Conservation (phyloP, 2,797 vertebrate species). For the Danio tinwini region DNA sequence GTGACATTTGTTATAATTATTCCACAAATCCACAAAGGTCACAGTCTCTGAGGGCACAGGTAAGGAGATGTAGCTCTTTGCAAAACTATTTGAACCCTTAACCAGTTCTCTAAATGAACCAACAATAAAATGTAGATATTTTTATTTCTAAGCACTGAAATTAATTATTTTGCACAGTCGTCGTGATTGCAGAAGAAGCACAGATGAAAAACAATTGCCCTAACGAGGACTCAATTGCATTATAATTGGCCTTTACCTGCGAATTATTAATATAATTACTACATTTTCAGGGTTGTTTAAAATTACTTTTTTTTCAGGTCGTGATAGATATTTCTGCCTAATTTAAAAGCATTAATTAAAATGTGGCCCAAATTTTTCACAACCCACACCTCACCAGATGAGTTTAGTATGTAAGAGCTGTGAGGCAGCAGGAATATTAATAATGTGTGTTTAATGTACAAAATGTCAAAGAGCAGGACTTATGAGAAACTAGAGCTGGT, state of each 20-base stretch:
- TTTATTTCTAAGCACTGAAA: background rate
- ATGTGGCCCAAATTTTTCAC: slow-evolving; percentile 12
- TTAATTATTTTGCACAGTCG: slow-evolving; percentile 28
- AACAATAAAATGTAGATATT: slow-evolving; percentile 14
- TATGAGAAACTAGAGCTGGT: no score
- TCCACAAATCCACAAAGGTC: slow-evolving; percentile 26
- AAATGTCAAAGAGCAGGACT: background rate
- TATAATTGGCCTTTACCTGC: slow-evolving; percentile 33
- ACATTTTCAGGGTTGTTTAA: background rate
- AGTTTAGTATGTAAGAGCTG: background rate
- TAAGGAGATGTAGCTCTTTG: background rate
- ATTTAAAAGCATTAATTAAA: slow-evolving; percentile 31
- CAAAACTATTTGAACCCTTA: background rate
- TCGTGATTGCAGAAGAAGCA: slow-evolving; percentile 19
- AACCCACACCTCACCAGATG: background rate
- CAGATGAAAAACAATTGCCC: slow-evolving; percentile 22
- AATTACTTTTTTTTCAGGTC: background rate
- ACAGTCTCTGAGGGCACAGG: background rate
- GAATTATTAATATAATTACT: slow-evolving; percentile 22
- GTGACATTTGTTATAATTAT: slow-evolving; percentile 27
- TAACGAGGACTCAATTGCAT: slow-evolving; percentile 11
- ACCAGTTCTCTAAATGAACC: slow-evolving; percentile 11
- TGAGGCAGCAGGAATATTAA: background rate
- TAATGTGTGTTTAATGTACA: background rate
- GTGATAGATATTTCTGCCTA: slow-evolving; percentile 6